Conservation (phyloP, 37 sponge, comb jelly and placozoan species). For the Trichoplax adhaerens region DNA sequence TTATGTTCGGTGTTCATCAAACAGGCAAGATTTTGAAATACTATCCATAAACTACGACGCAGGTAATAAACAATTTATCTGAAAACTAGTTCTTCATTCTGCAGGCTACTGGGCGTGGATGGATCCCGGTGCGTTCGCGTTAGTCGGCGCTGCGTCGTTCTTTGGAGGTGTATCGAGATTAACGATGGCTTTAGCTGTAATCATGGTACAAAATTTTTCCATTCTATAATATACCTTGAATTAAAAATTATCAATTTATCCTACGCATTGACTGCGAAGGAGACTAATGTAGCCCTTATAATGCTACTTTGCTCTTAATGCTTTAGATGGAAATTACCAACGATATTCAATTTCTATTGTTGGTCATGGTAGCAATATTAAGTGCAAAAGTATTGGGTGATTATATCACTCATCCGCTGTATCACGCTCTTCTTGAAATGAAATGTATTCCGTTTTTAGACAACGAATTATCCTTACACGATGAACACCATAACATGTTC, state of each 20-base stretch:
- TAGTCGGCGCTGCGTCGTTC: conserved; percentile 31
- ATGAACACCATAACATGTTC: too few species aligned
- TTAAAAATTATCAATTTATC: not conserved
- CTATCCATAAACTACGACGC: too few species aligned
- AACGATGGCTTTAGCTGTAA: conserved; percentile 29
- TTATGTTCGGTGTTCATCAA: conserved; percentile 7
- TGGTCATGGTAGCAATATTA: conserved; percentile 29
- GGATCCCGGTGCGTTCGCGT: conserved; percentile 32
- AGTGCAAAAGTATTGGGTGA: conserved; percentile 26
- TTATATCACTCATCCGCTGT: conserved; percentile 26
- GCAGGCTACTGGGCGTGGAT: conserved; percentile 24
- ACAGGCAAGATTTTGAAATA: too few species aligned
- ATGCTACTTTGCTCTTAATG: too few species aligned
- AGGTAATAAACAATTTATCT: not conserved
- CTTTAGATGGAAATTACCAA: conserved; percentile 30
- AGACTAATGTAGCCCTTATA: too few species aligned
- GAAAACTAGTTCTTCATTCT: not conserved
- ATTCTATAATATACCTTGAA: not conserved
- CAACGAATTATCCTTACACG: conserved; percentile 7
- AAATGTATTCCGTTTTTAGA: conserved; percentile 37
- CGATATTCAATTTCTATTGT: conserved; percentile 29
- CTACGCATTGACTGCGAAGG: not conserved
- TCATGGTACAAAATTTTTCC: conserved; percentile 9
- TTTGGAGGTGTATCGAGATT: conserved; percentile 32
- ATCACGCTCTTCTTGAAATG: conserved; percentile 31